Conservation (phyloP, 2,113 vertebrate genomes). For the Tachysurus vachellii region DNA sequence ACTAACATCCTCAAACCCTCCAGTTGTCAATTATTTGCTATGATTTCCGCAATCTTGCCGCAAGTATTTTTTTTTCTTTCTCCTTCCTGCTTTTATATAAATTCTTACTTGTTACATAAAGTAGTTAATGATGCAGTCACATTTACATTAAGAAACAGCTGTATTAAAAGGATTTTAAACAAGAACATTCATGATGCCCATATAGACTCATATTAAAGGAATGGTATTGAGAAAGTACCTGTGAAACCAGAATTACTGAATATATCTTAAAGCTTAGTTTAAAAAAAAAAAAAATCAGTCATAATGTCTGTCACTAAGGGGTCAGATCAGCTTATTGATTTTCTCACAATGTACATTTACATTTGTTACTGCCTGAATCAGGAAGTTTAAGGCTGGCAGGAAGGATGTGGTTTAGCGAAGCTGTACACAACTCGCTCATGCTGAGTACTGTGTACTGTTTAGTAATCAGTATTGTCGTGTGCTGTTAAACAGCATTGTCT, state of each 20-base stretch:
- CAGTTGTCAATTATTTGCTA: background rate
- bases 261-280: background rate
- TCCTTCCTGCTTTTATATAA: background rate
- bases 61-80: background rate
- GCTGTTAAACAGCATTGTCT: background rate
- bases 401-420: constrained; percentile 58
- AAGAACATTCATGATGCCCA: background rate
- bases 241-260: background rate
- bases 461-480: background rate
- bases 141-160: background rate
- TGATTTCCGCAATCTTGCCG: background rate
- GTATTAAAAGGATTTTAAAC: background rate
- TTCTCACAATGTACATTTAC: constrained; percentile 1
- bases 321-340: background rate
- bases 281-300: background rate
- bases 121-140: background rate
- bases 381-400: constrained; percentile 51
- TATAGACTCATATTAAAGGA: background rate
- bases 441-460: background rate
- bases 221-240: background rate
- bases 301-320: background rate
- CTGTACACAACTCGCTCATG: constrained; percentile 14
- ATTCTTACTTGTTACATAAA: background rate
- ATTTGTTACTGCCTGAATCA: constrained; percentile 35
- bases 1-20: background rate